Base-by-base conservation (phyloP, 2,113 vertebrate species). In the Triplophysa tibetana region DNA sequence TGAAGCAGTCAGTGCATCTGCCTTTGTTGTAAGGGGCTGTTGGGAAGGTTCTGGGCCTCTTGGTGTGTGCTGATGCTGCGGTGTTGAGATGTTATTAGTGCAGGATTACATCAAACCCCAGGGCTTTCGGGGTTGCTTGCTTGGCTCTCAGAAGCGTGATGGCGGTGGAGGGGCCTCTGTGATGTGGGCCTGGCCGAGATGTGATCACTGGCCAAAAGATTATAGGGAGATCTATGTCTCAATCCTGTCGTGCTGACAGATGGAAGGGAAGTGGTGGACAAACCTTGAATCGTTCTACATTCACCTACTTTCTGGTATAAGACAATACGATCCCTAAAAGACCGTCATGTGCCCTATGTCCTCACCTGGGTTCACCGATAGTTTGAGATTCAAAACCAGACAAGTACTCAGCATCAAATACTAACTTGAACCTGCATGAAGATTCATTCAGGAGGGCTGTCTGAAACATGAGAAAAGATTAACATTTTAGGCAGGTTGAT, bases 1-100 rank as follows among this genome's bases (percentile, higher is more conserved):
- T 66, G 85, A 93, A 93, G 91, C 93, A 94, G 92, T 91, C 89
- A 78, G 79, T 43, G 78, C 84, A 70, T 72, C 81, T 74, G 52
- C 78, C 78, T 84, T 84, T 83, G 87, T 88, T 87, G 83, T 85
- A 48, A 17, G 48, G 77, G 77, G 75, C 78, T 82, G 82, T 81
- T 33, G 78, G 79, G 63, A 82, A 78, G 61, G 73, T 58, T 79
- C 74, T 74, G 81, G 82, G 75, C 74, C 80, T 79, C 80, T 78
- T 75, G 48, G 80, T 79, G 76, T 56, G 74, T 56, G 78, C 70
- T 84, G 74, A 70, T 67, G 82, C 70, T 81, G 77, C 77, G 62
- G 68, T 80, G 75, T 58, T 77, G 72, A 83, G 82, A 75, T 81
- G 77, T 78, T 82, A 78, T 82, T 83, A 86, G 78, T 78, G 80